Conservation (phyloP, 2,888 invertebrate species). For the Tetranychus truncatus region DNA sequence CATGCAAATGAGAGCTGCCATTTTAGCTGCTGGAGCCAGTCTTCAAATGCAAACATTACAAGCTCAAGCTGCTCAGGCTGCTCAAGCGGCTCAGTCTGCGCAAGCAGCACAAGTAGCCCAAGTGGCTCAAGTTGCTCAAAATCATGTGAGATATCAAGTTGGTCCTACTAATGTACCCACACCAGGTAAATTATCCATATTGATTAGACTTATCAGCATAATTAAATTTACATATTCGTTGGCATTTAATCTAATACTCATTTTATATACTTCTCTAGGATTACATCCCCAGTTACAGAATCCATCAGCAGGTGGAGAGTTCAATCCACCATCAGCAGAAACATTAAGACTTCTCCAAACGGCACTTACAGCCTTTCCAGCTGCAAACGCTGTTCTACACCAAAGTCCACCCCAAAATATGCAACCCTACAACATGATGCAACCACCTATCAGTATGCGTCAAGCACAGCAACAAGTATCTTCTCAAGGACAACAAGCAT, state of each 20-base stretch:
- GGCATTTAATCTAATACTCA: no score
- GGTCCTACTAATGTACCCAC: background rate
- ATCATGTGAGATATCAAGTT: constrained; percentile 4
- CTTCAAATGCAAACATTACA: constrained; percentile 17
- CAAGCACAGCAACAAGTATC: constrained; percentile 9
- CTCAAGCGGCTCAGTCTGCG: background rate
- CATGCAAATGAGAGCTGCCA: constrained; percentile 18
- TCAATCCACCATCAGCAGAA: constrained; percentile 17
- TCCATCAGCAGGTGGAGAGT: background rate
- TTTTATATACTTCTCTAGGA: background rate
- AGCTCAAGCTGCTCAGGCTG: constrained; percentile 8
- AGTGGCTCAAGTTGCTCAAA: constrained; percentile 13
- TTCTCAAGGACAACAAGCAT: constrained; percentile 1
- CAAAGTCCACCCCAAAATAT: constrained; percentile 6
- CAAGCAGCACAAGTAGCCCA: constrained; percentile 14
- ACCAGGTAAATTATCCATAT: background rate
- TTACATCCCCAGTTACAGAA: background rate
- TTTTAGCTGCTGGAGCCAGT: constrained; percentile 17
- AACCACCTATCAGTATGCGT: constrained; percentile 1
- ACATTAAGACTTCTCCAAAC: constrained; percentile 16
- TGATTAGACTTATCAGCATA: background rate
- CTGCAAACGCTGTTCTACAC: constrained; percentile 2
- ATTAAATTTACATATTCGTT: no score
- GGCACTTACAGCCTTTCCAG: constrained; percentile 15
- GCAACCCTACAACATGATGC: constrained; percentile 13